Evolutionary conservation across 2,113 vertebrate genomes (phyloP).

Genomic region (Leptodactylus fuscus): DNA sequence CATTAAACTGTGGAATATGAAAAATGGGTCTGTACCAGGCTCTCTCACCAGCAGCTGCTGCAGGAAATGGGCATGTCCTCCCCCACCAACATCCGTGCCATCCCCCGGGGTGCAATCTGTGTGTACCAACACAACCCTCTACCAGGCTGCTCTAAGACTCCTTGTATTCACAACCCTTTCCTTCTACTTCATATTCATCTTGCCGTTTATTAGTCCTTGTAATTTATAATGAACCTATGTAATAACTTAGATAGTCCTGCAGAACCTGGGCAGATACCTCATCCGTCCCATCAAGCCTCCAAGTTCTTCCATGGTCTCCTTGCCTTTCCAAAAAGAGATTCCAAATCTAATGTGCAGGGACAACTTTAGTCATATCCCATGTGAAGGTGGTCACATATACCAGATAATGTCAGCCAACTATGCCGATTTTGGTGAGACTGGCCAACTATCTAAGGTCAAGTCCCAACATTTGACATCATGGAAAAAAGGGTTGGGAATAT

Average conservation of each 20-base stretch:
- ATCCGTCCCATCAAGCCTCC: background rate
- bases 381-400: background rate
- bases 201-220: background rate
- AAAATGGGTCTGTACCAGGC: conserved; percentile 61
- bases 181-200: background rate
- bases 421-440: too few species aligned
- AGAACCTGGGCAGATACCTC: background rate
- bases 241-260: background rate
- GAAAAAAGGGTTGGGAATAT: too few species aligned
- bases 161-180: background rate
- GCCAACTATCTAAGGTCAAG: too few species aligned
- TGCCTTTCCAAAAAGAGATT: too few species aligned
- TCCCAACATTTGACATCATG: too few species aligned
- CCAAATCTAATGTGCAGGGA: background rate
- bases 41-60: conserved; percentile 58
- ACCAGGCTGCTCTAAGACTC: conserved; percentile 37
- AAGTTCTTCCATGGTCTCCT: too few species aligned
- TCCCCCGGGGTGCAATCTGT: conserved; percentile 56
- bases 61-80: conserved; percentile 52
- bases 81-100: conserved; percentile 43
- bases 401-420: too few species aligned
- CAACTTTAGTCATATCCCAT: too few species aligned
- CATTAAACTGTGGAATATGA: conserved; percentile 53
- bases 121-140: conserved; percentile 39
- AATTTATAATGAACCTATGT: background rate